phyloP scores from a whole-genome alignment of 1,140 invertebrate genomes.

The Neocloeon triangulifer region DNA sequence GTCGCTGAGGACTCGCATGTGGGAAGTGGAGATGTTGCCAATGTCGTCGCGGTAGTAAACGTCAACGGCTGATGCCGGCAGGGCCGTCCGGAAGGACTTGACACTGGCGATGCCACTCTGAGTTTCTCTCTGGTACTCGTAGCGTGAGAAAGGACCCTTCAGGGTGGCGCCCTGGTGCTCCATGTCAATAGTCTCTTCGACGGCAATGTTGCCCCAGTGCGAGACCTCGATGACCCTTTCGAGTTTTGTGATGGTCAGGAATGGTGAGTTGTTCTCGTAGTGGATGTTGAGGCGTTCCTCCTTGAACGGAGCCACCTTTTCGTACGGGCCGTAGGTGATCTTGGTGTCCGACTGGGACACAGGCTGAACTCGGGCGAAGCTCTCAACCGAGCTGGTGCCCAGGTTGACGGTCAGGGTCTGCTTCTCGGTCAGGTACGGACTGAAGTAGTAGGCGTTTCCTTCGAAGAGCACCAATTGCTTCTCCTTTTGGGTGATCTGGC shows the following conservation, averaged over 20 bases:
- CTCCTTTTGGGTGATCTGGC: conserved; percentile 71
- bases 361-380: conserved; percentile 70
- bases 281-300: conserved; percentile 42
- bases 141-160: conserved; percentile 84
- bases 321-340: conserved; percentile 73
- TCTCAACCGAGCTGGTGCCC: conserved; percentile 57
- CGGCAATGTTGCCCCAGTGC: conserved; percentile 97
- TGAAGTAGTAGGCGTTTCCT: conserved; percentile 65
- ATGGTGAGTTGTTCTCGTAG: conserved; percentile 92
- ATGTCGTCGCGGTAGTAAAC: conserved; percentile 95
- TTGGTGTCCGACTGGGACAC: conserved; percentile 49
- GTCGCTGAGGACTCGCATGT: conserved; percentile 66
- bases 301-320: conserved; percentile 36
- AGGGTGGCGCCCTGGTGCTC: conserved; percentile 78
- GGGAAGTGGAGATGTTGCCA: conserved; percentile 97
- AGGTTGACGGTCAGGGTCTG: conserved; percentile 66
- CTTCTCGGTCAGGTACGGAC: conserved; percentile 51
- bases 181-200: conserved; percentile 86
- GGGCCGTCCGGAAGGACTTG: conserved; percentile 52
- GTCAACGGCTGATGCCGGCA: conserved; percentile 75
- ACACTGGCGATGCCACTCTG: conserved; percentile 66
- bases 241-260: conserved; percentile 69
- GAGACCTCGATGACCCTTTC: conserved; percentile 85
- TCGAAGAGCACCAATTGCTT: conserved; percentile 76
- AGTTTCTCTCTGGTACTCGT: conserved; percentile 84